Evolutionary conservation across 1,140 invertebrate genomes (phyloP), one percentile per base, ranked within the genome.

Genomic region (Colletes gigas): DNA sequence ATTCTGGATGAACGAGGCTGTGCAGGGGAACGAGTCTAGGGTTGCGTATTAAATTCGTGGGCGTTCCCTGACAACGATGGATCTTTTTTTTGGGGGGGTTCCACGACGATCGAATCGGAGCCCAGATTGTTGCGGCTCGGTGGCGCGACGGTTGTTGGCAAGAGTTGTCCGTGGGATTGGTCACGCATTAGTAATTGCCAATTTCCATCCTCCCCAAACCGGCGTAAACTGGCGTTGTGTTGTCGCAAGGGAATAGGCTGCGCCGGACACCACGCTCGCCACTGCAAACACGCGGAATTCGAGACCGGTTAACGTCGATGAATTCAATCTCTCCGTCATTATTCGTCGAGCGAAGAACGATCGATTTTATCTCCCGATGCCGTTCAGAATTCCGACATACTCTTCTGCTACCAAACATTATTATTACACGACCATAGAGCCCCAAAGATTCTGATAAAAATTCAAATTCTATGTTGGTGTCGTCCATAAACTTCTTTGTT

Each of bases 121-220:
- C 50, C 54, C 66, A 70, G 83, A 77, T 84, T 84, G 84, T 84
- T 69, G 73, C 75, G 78, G 74, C 55, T 60, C 66, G 69, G 14
- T 63, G 59, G 54, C 44, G 65, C 81, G 70, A 77, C 71, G 52
- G 21, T 72, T 54, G 73, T 78, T 71, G 71, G 74, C 80, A 69
- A 54, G 60, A 75, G 71, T 76, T 63, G 65, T 85, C 52, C 71
- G 59, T 69, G 85, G 67, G 52, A 55, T 81, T 71, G 84, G 84
- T 83, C 84, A 87, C 86, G 86, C 86, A 87, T 87, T 87, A 84
- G 86, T 86, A 87, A 87, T 87, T 84, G 84, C 55, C 86, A 87
- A 86, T 86, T 87, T 86, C 84, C 82, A 82, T 21, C 62, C 76
- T 82, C 63, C 52, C 75, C 30, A 70, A 82, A 81, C 74, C 72